Conservation (phyloP, 1,140 invertebrate genomes). For the Drosophila punjabiensis region DNA sequence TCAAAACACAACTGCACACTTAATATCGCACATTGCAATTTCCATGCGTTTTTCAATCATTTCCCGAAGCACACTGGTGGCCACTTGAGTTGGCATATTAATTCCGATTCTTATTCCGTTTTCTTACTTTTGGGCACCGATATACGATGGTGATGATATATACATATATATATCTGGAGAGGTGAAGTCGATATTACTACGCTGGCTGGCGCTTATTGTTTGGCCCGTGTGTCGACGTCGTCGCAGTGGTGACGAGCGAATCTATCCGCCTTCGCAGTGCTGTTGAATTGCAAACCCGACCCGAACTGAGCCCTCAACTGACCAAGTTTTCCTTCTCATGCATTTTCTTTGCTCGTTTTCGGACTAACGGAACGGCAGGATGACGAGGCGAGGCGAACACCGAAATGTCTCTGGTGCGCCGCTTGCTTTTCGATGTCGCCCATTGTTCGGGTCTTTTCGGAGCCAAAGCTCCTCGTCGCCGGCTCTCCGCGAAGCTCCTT, state of each 20-base stretch:
- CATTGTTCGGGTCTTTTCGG: conserved; percentile 50
- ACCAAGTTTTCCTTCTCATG: conserved; percentile 82
- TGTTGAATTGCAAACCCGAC: conserved; percentile 84
- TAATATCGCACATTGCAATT: conserved; percentile 32
- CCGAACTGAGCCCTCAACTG: conserved; percentile 80
- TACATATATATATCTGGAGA: conserved; percentile 27
- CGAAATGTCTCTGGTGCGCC: conserved; percentile 58
- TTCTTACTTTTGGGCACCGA: conserved; percentile 19
- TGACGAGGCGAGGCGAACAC: conserved; percentile 43
- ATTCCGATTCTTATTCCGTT: conserved; percentile 28
- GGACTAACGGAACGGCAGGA: conserved; percentile 39
- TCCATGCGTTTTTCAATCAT: conserved; percentile 55
- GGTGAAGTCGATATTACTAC: conserved; percentile 61
- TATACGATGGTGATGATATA: conserved; percentile 25
- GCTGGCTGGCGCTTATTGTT: conserved; percentile 52
- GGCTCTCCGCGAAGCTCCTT: conserved; percentile 42
- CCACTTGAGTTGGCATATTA: conserved; percentile 17
- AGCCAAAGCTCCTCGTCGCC: conserved; percentile 57
- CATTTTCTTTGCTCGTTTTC: conserved; percentile 50
- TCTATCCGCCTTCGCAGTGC: conserved; percentile 75
- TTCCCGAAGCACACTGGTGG: conserved; percentile 26
- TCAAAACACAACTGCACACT: conserved; percentile 58
- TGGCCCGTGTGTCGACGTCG: conserved; percentile 29
- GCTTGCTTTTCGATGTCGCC: conserved; percentile 70
- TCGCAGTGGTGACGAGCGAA: conserved; percentile 31